Conservation (phyloP, 1,140 invertebrate species). For the Hyles euphorbiae region DNA sequence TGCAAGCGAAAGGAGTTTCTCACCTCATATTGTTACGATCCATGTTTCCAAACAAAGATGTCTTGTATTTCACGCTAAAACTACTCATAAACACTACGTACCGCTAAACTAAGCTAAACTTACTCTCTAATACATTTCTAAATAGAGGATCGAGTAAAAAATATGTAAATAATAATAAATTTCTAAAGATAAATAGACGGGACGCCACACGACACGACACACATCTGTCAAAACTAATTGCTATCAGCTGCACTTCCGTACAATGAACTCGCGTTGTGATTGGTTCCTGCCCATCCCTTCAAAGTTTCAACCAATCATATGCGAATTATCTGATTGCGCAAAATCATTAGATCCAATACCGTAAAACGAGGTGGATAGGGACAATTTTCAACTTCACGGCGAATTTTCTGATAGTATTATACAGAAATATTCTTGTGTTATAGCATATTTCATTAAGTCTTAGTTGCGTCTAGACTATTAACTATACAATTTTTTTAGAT, state of each 20-base stretch:
- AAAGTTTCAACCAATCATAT: constrained; percentile 16
- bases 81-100: constrained; percentile 22
- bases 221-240: constrained; percentile 26
- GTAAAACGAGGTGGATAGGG: too few relatives aligned
- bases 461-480: too few relatives aligned
- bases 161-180: constrained; percentile 34
- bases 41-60: constrained; percentile 35
- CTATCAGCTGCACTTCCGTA: constrained; percentile 29
- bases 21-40: constrained; percentile 64
- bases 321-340: background rate
- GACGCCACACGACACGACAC: constrained; percentile 49
- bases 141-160: constrained; percentile 32
- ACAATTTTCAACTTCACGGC: too few relatives aligned
- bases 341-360: constrained; percentile 11
- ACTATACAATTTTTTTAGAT: too few relatives aligned
- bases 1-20: constrained; percentile 35
- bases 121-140: constrained; percentile 44
- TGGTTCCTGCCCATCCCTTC: constrained; percentile 7
- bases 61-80: constrained; percentile 12
- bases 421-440: too few relatives aligned
- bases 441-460: too few relatives aligned
- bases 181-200: constrained; percentile 53
- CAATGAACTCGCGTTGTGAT: constrained; percentile 22
- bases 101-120: constrained; percentile 29
- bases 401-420: too few relatives aligned